These are phyloP conservation scores for Drosophila kanekoi DNA, from an alignment of 2,888 invertebrate species.

Conservation along the genomic window DNA sequence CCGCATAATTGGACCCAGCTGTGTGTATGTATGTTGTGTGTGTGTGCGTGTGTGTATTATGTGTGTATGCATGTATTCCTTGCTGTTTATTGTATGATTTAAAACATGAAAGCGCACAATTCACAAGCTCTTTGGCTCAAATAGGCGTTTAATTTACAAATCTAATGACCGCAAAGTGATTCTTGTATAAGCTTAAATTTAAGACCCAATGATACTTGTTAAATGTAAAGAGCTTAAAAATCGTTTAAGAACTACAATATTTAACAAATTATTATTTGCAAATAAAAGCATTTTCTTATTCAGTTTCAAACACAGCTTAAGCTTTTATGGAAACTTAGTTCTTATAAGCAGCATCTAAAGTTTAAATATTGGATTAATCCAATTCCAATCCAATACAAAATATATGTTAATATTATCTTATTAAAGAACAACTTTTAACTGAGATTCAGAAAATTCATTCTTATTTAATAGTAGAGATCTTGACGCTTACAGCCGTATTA, in stretches of 20 bases:
- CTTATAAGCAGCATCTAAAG: too few species aligned
- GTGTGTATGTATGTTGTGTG: background rate
- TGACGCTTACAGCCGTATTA: too few species aligned
- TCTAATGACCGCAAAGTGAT: slow-evolving; percentile 2
- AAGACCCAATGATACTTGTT: background rate
- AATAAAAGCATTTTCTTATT: background rate
- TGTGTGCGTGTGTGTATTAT: background rate
- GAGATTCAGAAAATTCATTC: too few species aligned
- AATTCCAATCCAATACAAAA: too few species aligned
- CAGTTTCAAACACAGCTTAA: too few species aligned
- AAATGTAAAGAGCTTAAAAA: background rate
- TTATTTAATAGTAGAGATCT: too few species aligned
- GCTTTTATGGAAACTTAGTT: too few species aligned
- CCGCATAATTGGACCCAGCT: slow-evolving; percentile 49
- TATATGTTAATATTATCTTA: too few species aligned
- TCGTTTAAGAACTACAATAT: background rate
- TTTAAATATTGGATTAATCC: background rate
- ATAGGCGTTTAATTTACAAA: slow-evolving; percentile 22
- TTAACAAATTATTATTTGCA: background rate
- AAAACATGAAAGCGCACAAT: slow-evolving; percentile 8
- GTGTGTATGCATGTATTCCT: background rate
- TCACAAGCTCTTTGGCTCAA: background rate
- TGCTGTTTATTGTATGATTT: slow-evolving; percentile 50
- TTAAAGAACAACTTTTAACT: too few species aligned
- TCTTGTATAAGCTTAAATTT: slow-evolving; percentile 8